Conservation (phyloP, 2,113 vertebrate species). For the Xiphorhynchus elegans region DNA sequence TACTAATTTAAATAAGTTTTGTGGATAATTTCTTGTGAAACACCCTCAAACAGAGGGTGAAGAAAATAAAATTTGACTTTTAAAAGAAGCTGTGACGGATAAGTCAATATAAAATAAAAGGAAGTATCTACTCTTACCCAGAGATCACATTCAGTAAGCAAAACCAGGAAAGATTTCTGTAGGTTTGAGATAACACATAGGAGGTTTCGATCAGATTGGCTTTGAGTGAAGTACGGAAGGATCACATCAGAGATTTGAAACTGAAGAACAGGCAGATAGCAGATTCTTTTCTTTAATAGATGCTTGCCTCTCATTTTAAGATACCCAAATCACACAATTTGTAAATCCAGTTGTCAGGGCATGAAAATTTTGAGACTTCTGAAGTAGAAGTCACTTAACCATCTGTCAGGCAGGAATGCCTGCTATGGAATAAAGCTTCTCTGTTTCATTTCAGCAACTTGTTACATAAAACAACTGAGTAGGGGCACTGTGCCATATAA, state of each 20-base stretch:
- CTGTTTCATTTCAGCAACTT: not conserved
- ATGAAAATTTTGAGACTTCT: not conserved
- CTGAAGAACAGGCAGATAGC: not conserved
- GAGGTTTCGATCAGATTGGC: not conserved
- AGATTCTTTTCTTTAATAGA: not conserved
- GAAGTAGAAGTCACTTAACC: constrained; percentile 15
- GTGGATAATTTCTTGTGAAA: not conserved
- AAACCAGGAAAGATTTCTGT: not conserved
- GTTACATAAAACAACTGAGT: not conserved
- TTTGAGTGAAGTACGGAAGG: not conserved
- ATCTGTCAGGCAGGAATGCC: not conserved
- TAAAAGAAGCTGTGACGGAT: not conserved
- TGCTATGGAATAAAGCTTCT: not conserved
- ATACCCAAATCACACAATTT: not conserved
- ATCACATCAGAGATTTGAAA: not conserved
- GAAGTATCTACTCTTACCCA: not conserved
- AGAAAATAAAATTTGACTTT: not conserved
- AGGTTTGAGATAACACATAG: not conserved
- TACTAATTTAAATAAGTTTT: not conserved
- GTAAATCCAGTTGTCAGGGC: not conserved
- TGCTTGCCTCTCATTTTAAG: not conserved
- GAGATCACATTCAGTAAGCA: not conserved
- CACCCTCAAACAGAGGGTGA: not conserved
- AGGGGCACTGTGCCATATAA: not conserved
- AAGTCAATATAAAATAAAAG: not conserved